phyloP scores from a whole-genome alignment of 2,113 vertebrate species.

The Bos indicus region DNA sequence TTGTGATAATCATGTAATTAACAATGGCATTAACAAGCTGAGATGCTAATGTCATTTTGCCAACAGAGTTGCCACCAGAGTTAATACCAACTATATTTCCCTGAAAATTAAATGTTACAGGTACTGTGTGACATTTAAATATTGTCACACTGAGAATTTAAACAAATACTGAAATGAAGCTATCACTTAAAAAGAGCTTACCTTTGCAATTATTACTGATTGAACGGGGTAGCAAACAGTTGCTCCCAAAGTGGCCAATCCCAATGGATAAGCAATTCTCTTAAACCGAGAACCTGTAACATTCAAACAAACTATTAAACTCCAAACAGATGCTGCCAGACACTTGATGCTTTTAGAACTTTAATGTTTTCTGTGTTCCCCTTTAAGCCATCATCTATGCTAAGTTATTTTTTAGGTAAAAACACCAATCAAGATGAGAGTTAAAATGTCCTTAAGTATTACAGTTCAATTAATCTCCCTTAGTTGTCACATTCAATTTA shows the following conservation, averaged over 20 bases:
- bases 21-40: neutral
- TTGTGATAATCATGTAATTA: conserved; percentile 22
- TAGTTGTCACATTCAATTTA: conserved; percentile 34
- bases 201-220: conserved; percentile 88
- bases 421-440: conserved; percentile 26
- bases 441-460: conserved; percentile 40
- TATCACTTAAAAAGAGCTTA: conserved; percentile 70
- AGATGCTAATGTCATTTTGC: conserved; percentile 33
- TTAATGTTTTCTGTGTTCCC: neutral
- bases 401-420: conserved; percentile 37
- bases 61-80: neutral
- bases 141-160: neutral
- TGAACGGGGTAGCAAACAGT: conserved; percentile 91
- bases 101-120: neutral
- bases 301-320: conserved; percentile 57
- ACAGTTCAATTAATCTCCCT: conserved; percentile 32
- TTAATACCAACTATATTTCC: neutral
- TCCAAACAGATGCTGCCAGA: conserved; percentile 21
- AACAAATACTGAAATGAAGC: conserved; percentile 15
- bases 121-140: conserved; percentile 3
- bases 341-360: neutral
- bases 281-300: conserved; percentile 86
- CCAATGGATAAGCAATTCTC: conserved; percentile 85
- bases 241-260: conserved; percentile 84
- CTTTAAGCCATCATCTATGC: conserved; percentile 7